Base-by-base conservation (phyloP, 2,888 invertebrate species). In the Ophraella communa region DNA sequence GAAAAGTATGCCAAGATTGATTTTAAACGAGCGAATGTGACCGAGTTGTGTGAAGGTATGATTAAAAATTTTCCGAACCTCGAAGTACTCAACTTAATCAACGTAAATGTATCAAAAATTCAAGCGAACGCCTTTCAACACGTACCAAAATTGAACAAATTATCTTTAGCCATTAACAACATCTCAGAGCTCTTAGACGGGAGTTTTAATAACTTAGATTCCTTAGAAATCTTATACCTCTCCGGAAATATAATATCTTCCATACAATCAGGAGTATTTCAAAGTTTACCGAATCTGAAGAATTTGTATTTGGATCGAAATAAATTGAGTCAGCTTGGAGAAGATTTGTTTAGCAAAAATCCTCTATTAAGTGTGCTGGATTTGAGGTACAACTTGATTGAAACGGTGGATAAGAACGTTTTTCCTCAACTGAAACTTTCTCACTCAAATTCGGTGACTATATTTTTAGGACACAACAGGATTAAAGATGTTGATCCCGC, bases 81-180 rank as follows among this genome's bases (percentile, higher is more conserved):
- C 33, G 66, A 73, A 67, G 59, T 54, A 5, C 66, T 78, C 3
- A 61, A 69, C 18, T 49, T 78, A 7, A 74, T 76, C 18, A 71
- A 70, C 39, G 71, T 72, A 0, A 77, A 77, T 55, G 58, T 78
- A 11, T 68, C 72, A 11, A 57, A 55, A 45, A 74, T 78, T 17
- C 68, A 77, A 57, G 67, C 71, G 3, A 68, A 68, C 11, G 71
- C 74, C 1, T 77, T 78, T 64, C 71, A 74, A 53, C 65, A 74
- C n/a, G 66, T 74, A 33, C 74, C 76, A 1, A 69, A 64, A 21
- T 58, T 78, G 20, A 66, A 35, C 39, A 64, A 67, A 61, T 54
- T 78, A 21, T 77, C 75, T 5, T 62, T 78, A 8, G 69, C 77
- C 1, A 74, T 76, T 10, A 78, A 78, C 60, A 62, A 71, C 42